phyloP scores from a whole-genome alignment of 1,140 invertebrate species.

The Marisa cornuarietis region DNA sequence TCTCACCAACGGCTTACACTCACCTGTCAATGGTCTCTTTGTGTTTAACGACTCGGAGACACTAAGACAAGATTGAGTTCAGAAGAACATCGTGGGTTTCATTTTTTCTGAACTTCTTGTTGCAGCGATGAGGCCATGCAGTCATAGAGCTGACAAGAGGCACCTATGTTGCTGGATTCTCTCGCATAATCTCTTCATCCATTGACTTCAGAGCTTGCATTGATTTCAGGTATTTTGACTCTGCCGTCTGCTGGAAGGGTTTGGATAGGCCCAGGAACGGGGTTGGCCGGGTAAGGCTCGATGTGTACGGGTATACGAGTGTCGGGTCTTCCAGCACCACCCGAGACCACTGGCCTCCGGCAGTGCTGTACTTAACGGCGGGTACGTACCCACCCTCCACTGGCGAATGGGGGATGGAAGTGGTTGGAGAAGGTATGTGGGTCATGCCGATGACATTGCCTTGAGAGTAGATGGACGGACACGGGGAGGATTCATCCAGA shows the following conservation, averaged over 20 bases:
- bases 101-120: too few relatives aligned
- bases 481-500: conserved; percentile 32
- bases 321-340: conserved; percentile 14
- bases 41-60: too few relatives aligned
- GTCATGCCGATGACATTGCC: conserved; percentile 29
- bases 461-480: conserved; percentile 26
- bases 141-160: not conserved
- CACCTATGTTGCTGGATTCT: conserved; percentile 19
- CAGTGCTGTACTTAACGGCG: conserved; percentile 13
- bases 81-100: too few relatives aligned
- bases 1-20: too few relatives aligned
- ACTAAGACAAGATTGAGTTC: too few relatives aligned
- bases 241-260: conserved; percentile 24
- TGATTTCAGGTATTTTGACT: conserved; percentile 33
- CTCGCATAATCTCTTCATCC: conserved; percentile 32
- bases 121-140: too few relatives aligned
- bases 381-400: conserved; percentile 16
- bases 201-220: conserved; percentile 26
- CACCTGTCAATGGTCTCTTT: too few relatives aligned
- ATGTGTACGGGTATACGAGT: conserved; percentile 28
- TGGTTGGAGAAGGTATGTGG: conserved; percentile 22
- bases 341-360: not conserved
- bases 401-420: conserved; percentile 12
- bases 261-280: conserved; percentile 34
- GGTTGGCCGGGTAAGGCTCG: conserved; percentile 27